These are phyloP conservation scores for Rhinolophus ferrumequinum DNA, from an alignment of 2,113 vertebrate genomes.

Conservation along the genomic window DNA sequence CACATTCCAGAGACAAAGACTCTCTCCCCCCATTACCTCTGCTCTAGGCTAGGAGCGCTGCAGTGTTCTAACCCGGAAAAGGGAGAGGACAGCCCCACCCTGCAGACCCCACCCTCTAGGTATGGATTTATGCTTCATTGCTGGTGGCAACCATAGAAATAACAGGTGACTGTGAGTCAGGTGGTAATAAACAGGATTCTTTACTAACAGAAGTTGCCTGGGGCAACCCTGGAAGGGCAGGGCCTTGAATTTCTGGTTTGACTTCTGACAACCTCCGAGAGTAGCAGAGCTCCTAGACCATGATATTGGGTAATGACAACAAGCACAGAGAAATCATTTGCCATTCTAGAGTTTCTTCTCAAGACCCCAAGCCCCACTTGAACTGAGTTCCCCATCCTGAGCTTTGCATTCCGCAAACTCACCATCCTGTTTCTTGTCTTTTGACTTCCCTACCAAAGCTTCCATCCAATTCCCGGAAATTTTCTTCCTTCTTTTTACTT, in stretches of 20 bases:
- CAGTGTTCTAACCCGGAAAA: not conserved
- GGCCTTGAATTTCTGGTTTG: not conserved
- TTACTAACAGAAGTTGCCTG: slow-evolving; percentile 30
- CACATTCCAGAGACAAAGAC: not conserved
- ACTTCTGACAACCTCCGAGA: slow-evolving; percentile 4
- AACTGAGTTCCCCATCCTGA: not conserved
- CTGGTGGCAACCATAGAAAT: slow-evolving; percentile 52
- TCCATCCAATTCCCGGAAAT: not conserved
- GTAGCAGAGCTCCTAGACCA: not conserved
- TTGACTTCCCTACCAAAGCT: not conserved
- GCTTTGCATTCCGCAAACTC: not conserved
- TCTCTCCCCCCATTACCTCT: not conserved
- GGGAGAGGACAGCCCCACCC: not conserved
- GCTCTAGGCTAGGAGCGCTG: not conserved
- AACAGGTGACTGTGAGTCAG: slow-evolving; percentile 58
- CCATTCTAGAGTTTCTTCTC: not conserved
- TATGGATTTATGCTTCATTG: not conserved
- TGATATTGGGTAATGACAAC: not conserved
- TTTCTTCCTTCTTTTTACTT: not conserved
- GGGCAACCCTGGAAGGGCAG: not conserved
- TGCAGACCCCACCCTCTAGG: slow-evolving; percentile 17
- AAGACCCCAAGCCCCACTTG: not conserved
- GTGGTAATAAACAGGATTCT: slow-evolving; percentile 30
- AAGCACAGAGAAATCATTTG: not conserved
- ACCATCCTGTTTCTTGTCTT: not conserved